A percentile compares a stretch with the other conserved stretches of the same genome.
phyloP scores from a whole-genome alignment of 2,888 invertebrate species.

The Spialia ferax region DNA sequence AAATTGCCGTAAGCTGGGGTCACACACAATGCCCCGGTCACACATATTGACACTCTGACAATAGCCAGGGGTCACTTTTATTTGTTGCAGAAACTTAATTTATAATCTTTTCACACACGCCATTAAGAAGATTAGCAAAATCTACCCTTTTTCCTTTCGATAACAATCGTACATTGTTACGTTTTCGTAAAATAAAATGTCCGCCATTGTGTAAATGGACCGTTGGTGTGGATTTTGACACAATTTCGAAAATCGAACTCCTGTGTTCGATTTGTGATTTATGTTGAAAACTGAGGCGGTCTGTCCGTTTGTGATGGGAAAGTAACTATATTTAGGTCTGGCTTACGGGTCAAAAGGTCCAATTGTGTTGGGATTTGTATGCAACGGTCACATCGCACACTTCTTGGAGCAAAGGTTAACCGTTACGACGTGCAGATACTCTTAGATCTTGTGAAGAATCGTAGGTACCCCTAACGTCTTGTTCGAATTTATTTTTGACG shows the following conservation, averaged over 20 bases:
- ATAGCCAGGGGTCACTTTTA: constrained; percentile 85
- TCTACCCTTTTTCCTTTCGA: constrained; percentile 82
- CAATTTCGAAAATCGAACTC: constrained; percentile 74
- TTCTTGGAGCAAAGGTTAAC: constrained; percentile 76
- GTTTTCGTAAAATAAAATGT: constrained; percentile 81
- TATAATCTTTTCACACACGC: constrained; percentile 87
- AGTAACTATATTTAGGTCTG: constrained; percentile 64
- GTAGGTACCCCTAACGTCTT: neutral
- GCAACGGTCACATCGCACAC: constrained; percentile 80
- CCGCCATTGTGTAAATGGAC: constrained; percentile 73
- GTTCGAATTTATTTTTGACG: no score
- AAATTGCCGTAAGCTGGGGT: constrained; percentile 83
- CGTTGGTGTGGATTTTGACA: constrained; percentile 77
- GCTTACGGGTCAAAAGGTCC: constrained; percentile 78
- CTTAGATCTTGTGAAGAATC: neutral
- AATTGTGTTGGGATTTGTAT: constrained; percentile 67
- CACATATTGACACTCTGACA: constrained; percentile 86
- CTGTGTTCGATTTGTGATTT: constrained; percentile 81
- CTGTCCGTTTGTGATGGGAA: constrained; percentile 58
- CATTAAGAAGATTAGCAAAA: constrained; percentile 86
- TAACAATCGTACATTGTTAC: constrained; percentile 84
- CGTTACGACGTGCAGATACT: constrained; percentile 50
- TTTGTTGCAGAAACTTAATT: constrained; percentile 87
- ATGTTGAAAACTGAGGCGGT: constrained; percentile 65
- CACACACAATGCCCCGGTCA: constrained; percentile 82